Evolutionary conservation across 2,797 vertebrate species (phyloP).

Genomic region (Platyrinchus mystaceus): DNA sequence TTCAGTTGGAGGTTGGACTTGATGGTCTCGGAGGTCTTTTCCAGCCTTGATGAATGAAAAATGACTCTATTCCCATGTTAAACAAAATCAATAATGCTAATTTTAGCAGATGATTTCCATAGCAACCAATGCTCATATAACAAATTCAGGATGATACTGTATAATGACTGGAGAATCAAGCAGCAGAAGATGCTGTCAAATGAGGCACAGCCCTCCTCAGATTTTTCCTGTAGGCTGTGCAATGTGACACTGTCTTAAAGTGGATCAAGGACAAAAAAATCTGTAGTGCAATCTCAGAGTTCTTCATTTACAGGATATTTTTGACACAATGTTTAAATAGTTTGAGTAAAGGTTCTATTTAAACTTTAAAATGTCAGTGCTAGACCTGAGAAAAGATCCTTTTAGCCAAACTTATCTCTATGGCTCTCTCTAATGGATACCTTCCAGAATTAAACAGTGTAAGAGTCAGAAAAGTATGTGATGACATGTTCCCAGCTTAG

Average conservation of each 20-base stretch:
- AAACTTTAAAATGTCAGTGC: neutral
- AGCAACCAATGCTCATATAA: slow-evolving; percentile 18
- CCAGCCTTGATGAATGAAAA: neutral
- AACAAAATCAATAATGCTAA: slow-evolving; percentile 6
- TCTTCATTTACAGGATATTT: neutral
- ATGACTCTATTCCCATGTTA: neutral
- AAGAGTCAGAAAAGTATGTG: neutral
- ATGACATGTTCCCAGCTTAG: neutral
- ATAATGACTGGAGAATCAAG: neutral
- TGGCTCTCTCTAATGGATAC: neutral
- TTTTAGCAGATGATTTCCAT: slow-evolving; percentile 50
- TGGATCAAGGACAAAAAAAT: neutral
- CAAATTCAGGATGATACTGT: neutral
- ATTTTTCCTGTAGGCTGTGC: neutral
- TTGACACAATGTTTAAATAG: neutral
- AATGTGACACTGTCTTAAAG: neutral
- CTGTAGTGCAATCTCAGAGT: neutral
- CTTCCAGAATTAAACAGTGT: neutral
- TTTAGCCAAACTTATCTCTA: neutral
- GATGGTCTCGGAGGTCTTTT: neutral
- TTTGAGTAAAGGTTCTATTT: neutral
- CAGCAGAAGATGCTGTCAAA: neutral
- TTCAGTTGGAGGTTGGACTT: neutral
- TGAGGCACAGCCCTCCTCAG: neutral
- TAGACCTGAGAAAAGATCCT: neutral